Base-by-base conservation (phyloP, 2,797 vertebrate genomes). In the Coregonus suidteri region DNA sequence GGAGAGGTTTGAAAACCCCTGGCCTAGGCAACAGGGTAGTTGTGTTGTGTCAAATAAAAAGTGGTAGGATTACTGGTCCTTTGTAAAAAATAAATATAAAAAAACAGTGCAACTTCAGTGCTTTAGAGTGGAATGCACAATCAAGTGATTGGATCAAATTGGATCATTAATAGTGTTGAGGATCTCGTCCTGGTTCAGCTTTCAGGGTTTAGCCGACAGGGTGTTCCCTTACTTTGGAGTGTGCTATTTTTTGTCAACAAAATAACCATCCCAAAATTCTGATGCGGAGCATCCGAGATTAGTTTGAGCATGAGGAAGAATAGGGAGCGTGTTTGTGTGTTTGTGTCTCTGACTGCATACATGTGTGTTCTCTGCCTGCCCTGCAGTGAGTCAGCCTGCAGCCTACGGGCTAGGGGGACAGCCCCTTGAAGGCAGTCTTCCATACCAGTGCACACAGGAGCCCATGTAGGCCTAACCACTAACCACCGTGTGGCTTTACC, bases 391-490 rank as follows among this genome's bases (percentile, higher is more conserved):
- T 53, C 25, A 73, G 71, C 30, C 71, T 71, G 14, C 18, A 41
- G 37, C 16, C 9, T 9, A 37, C 14, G 25, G 70, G 47, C 69
- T 25, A 18, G 52, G 34, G 31, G 75, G 68, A 68, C 51, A 34
- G 53, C 74, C 62, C 25, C 47, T 65, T 18, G 54, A 81, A 78
- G n/a, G 64, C 81, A 83, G 62, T 87, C 87, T 89, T 93, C 86
- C 88, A 88, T 37, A 73, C 65, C 18, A 25, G 51, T 71, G 41
- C 71, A 77, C 75, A 47, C 64, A 56, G 64, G 51, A 71, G 76
- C 77, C 70, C 71, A 53, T 9, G 41, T 73, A 79, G 67, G 47
- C 79, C 79, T 62, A 1, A 68, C 75, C 52, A 67, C 15, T 47
- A 47, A 47, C 41, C 6, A 47, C 41, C 9, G 41, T 74, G 30